phyloP scores from a whole-genome alignment of 2,888 invertebrate species.

The Lasioglossum figueresi region DNA sequence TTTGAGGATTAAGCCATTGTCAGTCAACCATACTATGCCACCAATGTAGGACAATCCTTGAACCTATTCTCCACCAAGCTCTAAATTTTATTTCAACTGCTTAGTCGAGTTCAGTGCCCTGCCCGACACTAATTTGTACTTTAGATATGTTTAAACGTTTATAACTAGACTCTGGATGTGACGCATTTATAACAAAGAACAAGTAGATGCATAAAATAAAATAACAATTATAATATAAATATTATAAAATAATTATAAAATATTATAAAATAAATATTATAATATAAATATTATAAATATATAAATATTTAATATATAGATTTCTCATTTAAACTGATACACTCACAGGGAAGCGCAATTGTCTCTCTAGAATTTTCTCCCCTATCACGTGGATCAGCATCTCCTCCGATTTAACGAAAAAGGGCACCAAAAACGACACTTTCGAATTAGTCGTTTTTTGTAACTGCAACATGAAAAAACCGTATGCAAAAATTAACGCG shows the following conservation, averaged over 20 bases:
- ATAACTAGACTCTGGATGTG: not conserved
- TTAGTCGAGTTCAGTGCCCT: not conserved
- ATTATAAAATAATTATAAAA: no score
- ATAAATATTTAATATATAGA: no score
- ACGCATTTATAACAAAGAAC: no score
- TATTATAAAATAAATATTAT: no score
- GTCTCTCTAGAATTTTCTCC: conserved; percentile 84
- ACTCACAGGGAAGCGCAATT: conserved; percentile 85
- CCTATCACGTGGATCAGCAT: conserved; percentile 87
- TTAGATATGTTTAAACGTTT: not conserved
- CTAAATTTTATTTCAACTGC: not conserved
- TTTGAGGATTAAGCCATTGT: conserved; percentile 47
- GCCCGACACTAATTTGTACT: not conserved
- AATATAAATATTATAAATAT: no score
- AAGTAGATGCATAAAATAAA: no score
- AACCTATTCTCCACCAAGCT: conserved; percentile 13
- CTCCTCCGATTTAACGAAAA: conserved; percentile 86
- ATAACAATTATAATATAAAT: no score
- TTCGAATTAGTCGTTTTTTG: conserved; percentile 85
- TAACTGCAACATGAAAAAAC: conserved; percentile 76
- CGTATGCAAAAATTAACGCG: not conserved
- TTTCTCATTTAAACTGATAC: conserved; percentile 60
- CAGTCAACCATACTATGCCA: conserved; percentile 35
- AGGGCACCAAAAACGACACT: conserved; percentile 85
- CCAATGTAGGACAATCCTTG: conserved; percentile 39